A percentile compares a stretch with the other conserved stretches of the same genome.
phyloP scores from a whole-genome alignment of 2,888 invertebrate genomes.

The Diogma glabrata region DNA sequence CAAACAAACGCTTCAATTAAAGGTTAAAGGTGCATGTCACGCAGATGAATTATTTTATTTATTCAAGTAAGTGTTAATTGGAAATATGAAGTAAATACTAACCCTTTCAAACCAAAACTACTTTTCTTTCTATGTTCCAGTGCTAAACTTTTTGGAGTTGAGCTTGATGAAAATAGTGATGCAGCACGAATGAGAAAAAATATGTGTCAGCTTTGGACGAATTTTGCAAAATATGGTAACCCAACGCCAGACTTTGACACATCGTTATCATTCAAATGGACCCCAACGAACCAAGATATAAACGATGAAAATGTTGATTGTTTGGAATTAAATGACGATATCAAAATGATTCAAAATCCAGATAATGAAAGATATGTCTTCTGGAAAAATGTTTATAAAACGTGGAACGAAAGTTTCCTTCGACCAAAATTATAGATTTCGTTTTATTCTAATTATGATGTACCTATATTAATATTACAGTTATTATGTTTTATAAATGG shows the following conservation, averaged over 20 bases:
- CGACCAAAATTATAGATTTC: neutral
- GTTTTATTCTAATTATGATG: no score
- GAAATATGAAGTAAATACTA: no score
- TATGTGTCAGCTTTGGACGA: slow-evolving; percentile 46
- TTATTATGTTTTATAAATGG: no score
- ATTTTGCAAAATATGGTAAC: slow-evolving; percentile 43
- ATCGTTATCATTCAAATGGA: slow-evolving; percentile 23
- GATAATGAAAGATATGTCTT: slow-evolving; percentile 29
- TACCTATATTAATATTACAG: no score
- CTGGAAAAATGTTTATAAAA: slow-evolving; percentile 29
- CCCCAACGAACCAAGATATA: no score
- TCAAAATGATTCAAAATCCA: slow-evolving; percentile 25
- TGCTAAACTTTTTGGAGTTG: neutral
- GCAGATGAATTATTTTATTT: slow-evolving; percentile 49
- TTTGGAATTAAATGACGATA: slow-evolving; percentile 23
- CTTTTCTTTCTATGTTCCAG: neutral
- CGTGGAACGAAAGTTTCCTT: neutral
- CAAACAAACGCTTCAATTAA: slow-evolving; percentile 36
- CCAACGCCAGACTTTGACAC: slow-evolving; percentile 26
- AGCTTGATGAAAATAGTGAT: slow-evolving; percentile 19
- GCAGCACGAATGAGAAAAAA: slow-evolving; percentile 33
- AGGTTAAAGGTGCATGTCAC: slow-evolving; percentile 44
- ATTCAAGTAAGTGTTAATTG: slow-evolving; percentile 31
- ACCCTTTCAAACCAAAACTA: neutral
- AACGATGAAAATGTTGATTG: slow-evolving; percentile 5